Conservation (phyloP, 1,140 invertebrate species). For the Frieseomelitta varia region DNA sequence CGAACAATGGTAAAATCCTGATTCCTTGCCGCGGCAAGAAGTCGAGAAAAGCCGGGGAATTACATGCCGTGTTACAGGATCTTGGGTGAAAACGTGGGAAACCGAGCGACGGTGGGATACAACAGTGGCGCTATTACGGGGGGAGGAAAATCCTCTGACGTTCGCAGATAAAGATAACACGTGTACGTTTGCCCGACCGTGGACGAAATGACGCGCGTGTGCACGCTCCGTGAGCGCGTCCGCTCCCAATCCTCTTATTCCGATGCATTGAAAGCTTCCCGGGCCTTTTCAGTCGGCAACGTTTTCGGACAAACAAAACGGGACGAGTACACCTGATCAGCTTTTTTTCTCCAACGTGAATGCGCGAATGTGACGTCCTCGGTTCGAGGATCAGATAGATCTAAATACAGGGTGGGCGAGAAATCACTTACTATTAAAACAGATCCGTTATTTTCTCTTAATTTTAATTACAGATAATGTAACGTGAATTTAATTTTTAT, state of each 20-base stretch:
- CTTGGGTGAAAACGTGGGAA: constrained; percentile 33
- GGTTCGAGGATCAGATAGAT: no score
- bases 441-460: no score
- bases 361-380: no score
- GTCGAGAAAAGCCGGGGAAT: constrained; percentile 22
- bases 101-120: neutral
- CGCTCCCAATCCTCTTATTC: constrained; percentile 30
- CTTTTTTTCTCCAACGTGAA: no score
- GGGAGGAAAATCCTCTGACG: neutral
- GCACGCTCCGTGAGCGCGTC: constrained; percentile 1
- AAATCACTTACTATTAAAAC: no score
- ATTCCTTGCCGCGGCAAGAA: neutral
- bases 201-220: constrained; percentile 16
- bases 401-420: no score
- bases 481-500: no score
- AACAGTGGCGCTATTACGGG: neutral
- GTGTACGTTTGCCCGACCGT: no score
- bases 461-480: no score
- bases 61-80: neutral
- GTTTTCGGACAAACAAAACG: neutral
- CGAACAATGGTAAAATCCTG: constrained; percentile 1
- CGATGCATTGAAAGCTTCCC: constrained; percentile 7
- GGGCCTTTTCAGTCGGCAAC: neutral
- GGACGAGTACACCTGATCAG: no score
- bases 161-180: neutral